Evolutionary conservation across 2,797 vertebrate species (phyloP), one percentile per base, ranked within the genome.

Genomic region (Kryptopterus vitreolus): DNA sequence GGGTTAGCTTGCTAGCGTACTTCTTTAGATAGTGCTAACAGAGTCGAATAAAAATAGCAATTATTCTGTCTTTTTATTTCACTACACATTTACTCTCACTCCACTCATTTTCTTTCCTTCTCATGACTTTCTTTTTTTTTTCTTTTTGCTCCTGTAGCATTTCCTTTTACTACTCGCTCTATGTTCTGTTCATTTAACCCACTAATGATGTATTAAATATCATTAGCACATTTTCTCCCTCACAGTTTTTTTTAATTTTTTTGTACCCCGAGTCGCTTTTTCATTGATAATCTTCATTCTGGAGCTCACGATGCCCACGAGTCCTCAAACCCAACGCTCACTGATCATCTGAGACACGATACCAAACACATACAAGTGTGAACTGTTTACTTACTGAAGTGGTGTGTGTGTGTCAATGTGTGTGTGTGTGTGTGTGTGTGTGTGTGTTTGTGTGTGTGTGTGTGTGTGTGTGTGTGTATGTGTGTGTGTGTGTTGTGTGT

Each of bases 381-480:
- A n/a, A n/a, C n/a, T n/a, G n/a, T n/a, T n/a, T n/a, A n/a, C n/a
- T n/a, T n/a, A n/a, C n/a, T n/a, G n/a, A n/a, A 43, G 38, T 43
- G 38, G 6, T 43, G 7, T 43, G 38, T 43, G 38, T 43, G 38
- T 43, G 38, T 43, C 6, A 7, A 9, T 43, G 38, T 43, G 10
- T 43, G 10, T 43, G 38, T 1, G 38, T 43, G 35, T 38, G 35
- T 38, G 35, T 38, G 35, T 38, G 35, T 38, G 35, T 38, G 35
- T 38, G 35, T 38, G 35, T 38, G 9, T 50, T 24, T 50, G 63
- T 46, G 55, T 18, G 15, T 6, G 29, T 66, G 48, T 77, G 61
- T 77, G 31, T 77, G 22, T 66, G 61, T 77, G 48, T 65, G 61
- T 65, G 15, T 63, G 38, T 77, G 61, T 65, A 20, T 55, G 22